Evolutionary conservation across 2,888 invertebrate genomes (phyloP).

Genomic region (Hyalella azteca): DNA sequence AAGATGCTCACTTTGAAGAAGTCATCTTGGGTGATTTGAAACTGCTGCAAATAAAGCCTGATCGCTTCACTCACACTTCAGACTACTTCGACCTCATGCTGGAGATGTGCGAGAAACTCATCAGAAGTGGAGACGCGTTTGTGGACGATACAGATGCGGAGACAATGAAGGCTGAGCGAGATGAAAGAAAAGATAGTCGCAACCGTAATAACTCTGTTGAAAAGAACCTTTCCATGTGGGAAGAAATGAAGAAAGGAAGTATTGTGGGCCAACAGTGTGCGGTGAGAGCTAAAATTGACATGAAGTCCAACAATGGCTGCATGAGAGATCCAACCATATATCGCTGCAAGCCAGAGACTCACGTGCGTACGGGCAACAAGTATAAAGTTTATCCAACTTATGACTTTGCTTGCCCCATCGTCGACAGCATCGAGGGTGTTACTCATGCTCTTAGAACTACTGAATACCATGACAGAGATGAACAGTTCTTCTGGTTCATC

Average conservation of each 20-base stretch:
- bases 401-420: constrained; percentile 99
- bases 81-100: constrained; percentile 95
- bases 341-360: constrained; percentile 92
- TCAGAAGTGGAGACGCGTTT: constrained; percentile 89
- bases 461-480: constrained; percentile 97
- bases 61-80: constrained; percentile 92
- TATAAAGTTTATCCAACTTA: constrained; percentile 99
- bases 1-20: constrained; percentile 94
- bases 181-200: constrained; percentile 82
- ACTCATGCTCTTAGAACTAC: constrained; percentile 97
- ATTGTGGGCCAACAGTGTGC: constrained; percentile 84
- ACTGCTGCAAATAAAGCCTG: constrained; percentile 89
- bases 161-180: constrained; percentile 92
- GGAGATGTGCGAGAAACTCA: constrained; percentile 82
- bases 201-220: constrained; percentile 82
- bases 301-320: constrained; percentile 94
- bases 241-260: constrained; percentile 90
- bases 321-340: constrained; percentile 98
- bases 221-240: constrained; percentile 87
- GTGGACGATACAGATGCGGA: constrained; percentile 96
- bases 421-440: constrained; percentile 95
- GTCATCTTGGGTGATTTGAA: constrained; percentile 90
- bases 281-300: constrained; percentile 96
- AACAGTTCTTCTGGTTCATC: constrained; percentile 97
- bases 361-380: constrained; percentile 89